Conservation (phyloP, 2,797 vertebrate genomes). For the Prunella strophiata region DNA sequence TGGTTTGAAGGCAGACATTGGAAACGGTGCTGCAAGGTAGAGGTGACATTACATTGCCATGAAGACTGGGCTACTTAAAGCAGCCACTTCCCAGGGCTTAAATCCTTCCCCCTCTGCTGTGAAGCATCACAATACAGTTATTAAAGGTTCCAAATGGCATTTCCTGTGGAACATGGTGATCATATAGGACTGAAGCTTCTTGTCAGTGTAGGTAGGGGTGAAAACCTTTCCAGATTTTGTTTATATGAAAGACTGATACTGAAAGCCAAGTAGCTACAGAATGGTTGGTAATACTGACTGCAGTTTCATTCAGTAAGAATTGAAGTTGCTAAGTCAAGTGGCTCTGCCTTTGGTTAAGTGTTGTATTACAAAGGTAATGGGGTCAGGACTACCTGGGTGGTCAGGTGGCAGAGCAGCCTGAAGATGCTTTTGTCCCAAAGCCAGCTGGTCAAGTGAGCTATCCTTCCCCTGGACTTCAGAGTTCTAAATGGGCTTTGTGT, state of each 20-base stretch:
- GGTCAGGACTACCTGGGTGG: neutral
- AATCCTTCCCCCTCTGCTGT: neutral
- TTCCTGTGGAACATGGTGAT: neutral
- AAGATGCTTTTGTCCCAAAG: neutral
- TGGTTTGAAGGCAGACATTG: neutral
- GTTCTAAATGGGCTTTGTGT: neutral
- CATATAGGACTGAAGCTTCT: neutral
- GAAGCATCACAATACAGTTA: neutral
- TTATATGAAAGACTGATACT: neutral
- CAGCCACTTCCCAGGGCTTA: neutral
- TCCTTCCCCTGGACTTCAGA: neutral
- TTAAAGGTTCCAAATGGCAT: neutral
- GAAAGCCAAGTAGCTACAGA: neutral
- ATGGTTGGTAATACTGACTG: neutral
- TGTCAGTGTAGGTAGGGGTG: neutral
- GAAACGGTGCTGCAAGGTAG: neutral
- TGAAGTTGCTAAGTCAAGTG: neutral
- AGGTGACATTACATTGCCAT: neutral
- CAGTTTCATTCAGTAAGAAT: neutral
- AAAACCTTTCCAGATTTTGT: neutral
- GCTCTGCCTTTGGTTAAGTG: neutral
- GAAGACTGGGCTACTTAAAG: neutral
- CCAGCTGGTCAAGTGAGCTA: rapidly evolving
- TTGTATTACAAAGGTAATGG: neutral
- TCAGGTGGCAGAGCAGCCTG: rapidly evolving